These are phyloP conservation scores for Dufourea novaeangliae DNA, from an alignment of 1,140 invertebrate species.

Conservation along the genomic window DNA sequence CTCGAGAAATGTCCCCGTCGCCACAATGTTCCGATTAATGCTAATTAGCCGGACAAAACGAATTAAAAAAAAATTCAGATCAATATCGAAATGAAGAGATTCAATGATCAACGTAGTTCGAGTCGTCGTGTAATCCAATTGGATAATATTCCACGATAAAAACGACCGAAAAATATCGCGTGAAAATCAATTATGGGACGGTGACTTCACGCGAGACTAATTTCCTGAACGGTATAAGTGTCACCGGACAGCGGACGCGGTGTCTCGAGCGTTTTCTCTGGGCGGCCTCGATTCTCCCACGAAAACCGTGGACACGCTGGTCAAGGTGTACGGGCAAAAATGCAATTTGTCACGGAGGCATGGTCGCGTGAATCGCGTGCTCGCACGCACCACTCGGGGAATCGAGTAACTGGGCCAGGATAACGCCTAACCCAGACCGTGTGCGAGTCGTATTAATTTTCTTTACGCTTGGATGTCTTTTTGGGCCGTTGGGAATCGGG, in stretches of 20 bases:
- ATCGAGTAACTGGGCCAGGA: conserved; percentile 25
- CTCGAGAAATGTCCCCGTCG: background rate
- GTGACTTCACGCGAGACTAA: background rate
- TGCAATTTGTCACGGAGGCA: conserved; percentile 34
- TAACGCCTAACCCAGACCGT: background rate
- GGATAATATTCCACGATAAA: too few species aligned
- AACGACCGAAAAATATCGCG: too few species aligned
- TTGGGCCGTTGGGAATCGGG: too few species aligned
- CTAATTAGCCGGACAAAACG: conserved; percentile 17
- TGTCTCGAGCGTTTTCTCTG: background rate
- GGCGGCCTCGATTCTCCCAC: conserved; percentile 15
- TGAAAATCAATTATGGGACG: background rate
- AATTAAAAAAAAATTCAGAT: too few species aligned
- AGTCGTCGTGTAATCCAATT: too few species aligned
- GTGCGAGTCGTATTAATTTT: conserved; percentile 22
- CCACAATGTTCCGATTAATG: too few species aligned
- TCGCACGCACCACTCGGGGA: background rate
- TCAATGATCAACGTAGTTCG: too few species aligned
- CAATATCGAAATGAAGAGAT: too few species aligned
- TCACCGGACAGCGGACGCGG: too few species aligned
- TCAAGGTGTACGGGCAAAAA: conserved; percentile 26
- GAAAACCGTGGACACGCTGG: conserved; percentile 14
- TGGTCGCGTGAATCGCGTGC: background rate
- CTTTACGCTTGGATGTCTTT: conserved; percentile 4
- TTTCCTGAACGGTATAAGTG: background rate